phyloP scores from a whole-genome alignment of 2,797 vertebrate species.

The Chromobotia macracanthus region DNA sequence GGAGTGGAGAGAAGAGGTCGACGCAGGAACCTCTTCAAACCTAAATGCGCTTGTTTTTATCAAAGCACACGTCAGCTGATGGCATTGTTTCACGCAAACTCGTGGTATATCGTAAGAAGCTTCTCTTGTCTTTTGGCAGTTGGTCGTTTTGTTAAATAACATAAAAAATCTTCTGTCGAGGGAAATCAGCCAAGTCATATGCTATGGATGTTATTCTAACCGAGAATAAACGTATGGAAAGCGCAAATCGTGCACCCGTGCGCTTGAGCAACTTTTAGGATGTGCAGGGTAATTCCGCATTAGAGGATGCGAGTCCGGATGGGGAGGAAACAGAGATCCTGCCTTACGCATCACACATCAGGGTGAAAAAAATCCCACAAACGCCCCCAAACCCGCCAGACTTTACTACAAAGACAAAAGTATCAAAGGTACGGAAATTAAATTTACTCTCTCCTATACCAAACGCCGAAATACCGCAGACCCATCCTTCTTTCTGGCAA shows the following conservation, averaged over 20 bases:
- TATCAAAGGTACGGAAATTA: slow-evolving; percentile 1
- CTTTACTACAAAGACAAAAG: slow-evolving; percentile 39
- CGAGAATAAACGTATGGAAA: slow-evolving; percentile 4
- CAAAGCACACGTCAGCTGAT: slow-evolving; percentile 2
- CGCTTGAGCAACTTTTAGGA: slow-evolving; percentile 45
- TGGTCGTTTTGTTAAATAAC: neutral
- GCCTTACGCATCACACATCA: slow-evolving; percentile 16
- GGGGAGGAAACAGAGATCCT: slow-evolving; percentile 21
- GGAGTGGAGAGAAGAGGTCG: slow-evolving; percentile 31
- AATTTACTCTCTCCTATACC: slow-evolving; percentile 1
- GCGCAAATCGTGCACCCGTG: slow-evolving; percentile 11
- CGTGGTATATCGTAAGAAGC: neutral
- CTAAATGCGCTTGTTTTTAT: slow-evolving; percentile 16
- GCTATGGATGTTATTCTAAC: neutral
- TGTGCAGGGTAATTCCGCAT: slow-evolving; percentile 31
- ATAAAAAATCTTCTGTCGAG: neutral
- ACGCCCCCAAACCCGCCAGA: slow-evolving; percentile 9
- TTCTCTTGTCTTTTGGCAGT: neutral
- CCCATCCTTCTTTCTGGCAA: neutral
- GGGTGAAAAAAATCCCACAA: neutral
- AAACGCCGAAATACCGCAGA: too few relatives aligned
- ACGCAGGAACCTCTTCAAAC: slow-evolving; percentile 11
- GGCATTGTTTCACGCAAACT: neutral
- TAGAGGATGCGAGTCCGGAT: slow-evolving; percentile 37
- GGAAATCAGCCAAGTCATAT: neutral